Conservation (phyloP, 2,113 vertebrate genomes). For the Perca schrenkii region DNA sequence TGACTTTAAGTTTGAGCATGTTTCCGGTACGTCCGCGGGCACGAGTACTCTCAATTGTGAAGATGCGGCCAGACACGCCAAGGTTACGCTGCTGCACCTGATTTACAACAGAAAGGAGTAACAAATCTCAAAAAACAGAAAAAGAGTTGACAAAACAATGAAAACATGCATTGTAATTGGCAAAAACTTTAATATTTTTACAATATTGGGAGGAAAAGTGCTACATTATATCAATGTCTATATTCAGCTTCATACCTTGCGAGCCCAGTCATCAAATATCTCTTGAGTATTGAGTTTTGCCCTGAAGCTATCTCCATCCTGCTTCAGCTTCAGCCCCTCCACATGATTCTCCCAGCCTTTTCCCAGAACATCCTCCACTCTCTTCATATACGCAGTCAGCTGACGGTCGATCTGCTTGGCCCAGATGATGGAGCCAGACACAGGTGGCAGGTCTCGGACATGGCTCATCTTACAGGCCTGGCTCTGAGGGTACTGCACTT, state of each 20-base stretch:
- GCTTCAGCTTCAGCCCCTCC: conserved; percentile 98
- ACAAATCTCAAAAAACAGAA: neutral
- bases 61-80: conserved; percentile 96
- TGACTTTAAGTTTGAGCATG: conserved; percentile 97
- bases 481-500: conserved; percentile 98
- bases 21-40: conserved; percentile 93
- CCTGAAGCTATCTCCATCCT: conserved; percentile 98
- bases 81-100: conserved; percentile 95
- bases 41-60: conserved; percentile 95
- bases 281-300: conserved; percentile 99
- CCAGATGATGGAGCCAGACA: conserved; percentile 99
- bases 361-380: conserved; percentile 97
- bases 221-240: neutral
- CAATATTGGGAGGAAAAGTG: neutral
- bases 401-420: conserved; percentile 99
- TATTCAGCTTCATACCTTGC: conserved; percentile 85
- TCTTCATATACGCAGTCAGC: conserved; percentile 98
- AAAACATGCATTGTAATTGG: neutral
- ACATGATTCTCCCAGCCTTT: conserved; percentile 99
- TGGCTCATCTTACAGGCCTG: conserved; percentile 99
- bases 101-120: neutral
- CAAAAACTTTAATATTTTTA: neutral
- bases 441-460: conserved; percentile 94
- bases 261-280: conserved; percentile 98
- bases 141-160: neutral